These are phyloP conservation scores for Limnephilus auricula DNA, from an alignment of 2,888 invertebrate species.

Conservation along the genomic window DNA sequence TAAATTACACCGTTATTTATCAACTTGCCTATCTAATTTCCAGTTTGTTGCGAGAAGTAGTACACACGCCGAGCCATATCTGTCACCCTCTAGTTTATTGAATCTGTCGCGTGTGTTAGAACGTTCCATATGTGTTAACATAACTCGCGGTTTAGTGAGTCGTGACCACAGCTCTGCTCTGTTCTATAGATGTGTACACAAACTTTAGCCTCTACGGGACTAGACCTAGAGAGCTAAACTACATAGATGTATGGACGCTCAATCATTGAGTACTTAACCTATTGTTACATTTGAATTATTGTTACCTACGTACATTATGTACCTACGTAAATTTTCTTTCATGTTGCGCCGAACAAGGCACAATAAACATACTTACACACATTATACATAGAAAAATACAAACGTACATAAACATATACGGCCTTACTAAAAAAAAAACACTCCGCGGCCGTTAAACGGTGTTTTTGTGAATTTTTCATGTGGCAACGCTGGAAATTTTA, in stretches of 20 bases:
- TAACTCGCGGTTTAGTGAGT: slow-evolving; percentile 13
- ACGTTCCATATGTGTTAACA: slow-evolving; percentile 27
- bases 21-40: neutral
- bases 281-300: slow-evolving; percentile 14
- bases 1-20: neutral
- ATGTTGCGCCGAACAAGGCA: neutral
- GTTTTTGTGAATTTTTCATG: no score
- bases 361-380: neutral
- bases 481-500: no score
- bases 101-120: neutral
- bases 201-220: no score
- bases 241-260: slow-evolving; percentile 5
- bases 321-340: neutral
- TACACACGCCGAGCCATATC: neutral
- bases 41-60: neutral
- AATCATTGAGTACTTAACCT: neutral
- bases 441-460: no score
- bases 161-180: neutral
- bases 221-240: no score
- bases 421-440: no score
- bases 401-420: no score
- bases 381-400: no score
- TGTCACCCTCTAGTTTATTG: slow-evolving; percentile 9
- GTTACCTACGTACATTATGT: neutral
- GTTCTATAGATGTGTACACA: neutral